Evolutionary conservation across 2,113 vertebrate genomes (phyloP).

Genomic region (Scatophagus argus): DNA sequence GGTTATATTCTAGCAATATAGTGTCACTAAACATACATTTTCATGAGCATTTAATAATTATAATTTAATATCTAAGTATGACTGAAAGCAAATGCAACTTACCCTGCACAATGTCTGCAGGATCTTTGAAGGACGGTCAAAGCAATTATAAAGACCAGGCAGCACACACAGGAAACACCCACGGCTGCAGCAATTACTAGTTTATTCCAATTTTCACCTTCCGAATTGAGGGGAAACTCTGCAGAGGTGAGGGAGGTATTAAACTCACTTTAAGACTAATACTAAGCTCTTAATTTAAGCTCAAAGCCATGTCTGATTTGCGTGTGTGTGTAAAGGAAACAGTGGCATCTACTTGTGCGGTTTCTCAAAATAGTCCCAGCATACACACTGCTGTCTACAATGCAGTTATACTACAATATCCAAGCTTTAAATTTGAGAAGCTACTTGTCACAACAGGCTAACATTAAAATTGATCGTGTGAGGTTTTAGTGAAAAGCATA

Average conservation of each 20-base stretch:
- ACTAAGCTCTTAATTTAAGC: not conserved
- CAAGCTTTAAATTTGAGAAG: not conserved
- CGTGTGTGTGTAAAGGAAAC: not conserved
- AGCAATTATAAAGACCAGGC: conserved; percentile 26
- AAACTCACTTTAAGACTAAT: not conserved
- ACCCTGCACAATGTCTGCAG: conserved; percentile 1
- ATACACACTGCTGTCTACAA: no score
- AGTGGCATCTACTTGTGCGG: no score
- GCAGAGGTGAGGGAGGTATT: no score
- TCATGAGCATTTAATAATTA: not conserved
- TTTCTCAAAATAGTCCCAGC: not conserved
- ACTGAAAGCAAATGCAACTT: not conserved
- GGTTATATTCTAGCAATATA: not conserved
- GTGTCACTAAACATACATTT: not conserved
- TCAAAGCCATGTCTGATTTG: not conserved
- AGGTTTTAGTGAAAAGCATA: not conserved
- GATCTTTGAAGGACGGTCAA: not conserved
- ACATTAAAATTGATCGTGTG: not conserved
- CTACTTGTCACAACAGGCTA: not conserved
- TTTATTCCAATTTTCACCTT: accelerated
- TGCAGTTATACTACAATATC: not conserved
- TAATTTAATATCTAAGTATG: not conserved
- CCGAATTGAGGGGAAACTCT: no score
- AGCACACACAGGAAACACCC: conserved; percentile 13
- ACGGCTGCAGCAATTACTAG: not conserved